A percentile compares a stretch with the other conserved stretches of the same genome.
phyloP scores from a whole-genome alignment of 2,888 invertebrate species.

The Sphaerophoria taeniata region DNA sequence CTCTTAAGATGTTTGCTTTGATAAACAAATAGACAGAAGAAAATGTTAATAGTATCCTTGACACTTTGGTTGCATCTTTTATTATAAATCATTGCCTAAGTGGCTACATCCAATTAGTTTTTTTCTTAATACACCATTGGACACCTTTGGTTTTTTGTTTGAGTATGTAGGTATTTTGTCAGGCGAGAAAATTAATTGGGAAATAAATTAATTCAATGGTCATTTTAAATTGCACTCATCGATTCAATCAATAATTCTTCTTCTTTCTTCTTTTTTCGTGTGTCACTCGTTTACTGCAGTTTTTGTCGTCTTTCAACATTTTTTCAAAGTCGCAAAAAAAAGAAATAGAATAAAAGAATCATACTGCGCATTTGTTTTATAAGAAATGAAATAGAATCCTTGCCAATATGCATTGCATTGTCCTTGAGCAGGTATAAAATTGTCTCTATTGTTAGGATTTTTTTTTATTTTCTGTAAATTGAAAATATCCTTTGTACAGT shows the following conservation, averaged over 20 bases:
- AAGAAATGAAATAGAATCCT: constrained; percentile 70
- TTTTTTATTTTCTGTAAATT: constrained; percentile 61
- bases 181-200: constrained; percentile 62
- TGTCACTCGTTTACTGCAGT: constrained; percentile 30
- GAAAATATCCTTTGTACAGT: constrained; percentile 63
- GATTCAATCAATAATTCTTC: constrained; percentile 53
- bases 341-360: not conserved
- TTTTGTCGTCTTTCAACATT: constrained; percentile 29
- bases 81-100: constrained; percentile 72
- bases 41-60: constrained; percentile 66
- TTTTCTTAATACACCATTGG: constrained; percentile 46
- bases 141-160: not conserved
- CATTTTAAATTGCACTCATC: constrained; percentile 66
- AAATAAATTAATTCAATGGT: constrained; percentile 69
- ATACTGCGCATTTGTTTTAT: constrained; percentile 60
- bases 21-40: constrained; percentile 8
- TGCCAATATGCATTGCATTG: constrained; percentile 41
- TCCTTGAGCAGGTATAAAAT: constrained; percentile 63
- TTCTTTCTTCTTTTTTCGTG: not conserved
- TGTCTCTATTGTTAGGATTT: constrained; percentile 51
- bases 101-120: constrained; percentile 65
- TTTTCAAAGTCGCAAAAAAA: not conserved
- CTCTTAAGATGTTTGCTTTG: constrained; percentile 50
- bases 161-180: constrained; percentile 13
- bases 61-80: constrained; percentile 53